These are phyloP conservation scores for Hoplostethus atlanticus DNA, from an alignment of 2,797 vertebrate genomes.

Conservation along the genomic window DNA sequence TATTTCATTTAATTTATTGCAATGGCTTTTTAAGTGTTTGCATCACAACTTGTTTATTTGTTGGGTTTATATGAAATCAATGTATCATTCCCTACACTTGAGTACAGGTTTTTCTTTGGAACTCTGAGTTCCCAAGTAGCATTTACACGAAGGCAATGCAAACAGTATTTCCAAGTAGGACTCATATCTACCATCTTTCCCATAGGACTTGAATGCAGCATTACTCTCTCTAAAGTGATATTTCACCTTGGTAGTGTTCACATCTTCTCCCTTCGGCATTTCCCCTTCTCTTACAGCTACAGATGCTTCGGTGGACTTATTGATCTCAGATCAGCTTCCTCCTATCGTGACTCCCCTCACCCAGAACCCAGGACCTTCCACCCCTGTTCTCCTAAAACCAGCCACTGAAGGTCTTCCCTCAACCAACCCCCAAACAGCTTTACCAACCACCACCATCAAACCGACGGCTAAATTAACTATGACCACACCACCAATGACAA, in stretches of 20 bases:
- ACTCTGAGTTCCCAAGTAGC: no score
- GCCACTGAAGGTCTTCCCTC: neutral
- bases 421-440: constrained; percentile 19
- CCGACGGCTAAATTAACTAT: neutral
- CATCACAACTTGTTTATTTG: no score
- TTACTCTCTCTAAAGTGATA: no score
- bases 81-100: no score
- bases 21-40: no score
- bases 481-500: neutral
- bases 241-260: no score
- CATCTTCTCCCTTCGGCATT: neutral
- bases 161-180: no score
- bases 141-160: no score
- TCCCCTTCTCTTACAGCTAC: constrained; percentile 28
- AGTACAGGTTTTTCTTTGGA: no score
- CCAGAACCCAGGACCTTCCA: constrained; percentile 27
- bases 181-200: no score
- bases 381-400: constrained; percentile 4
- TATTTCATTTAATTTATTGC: no score
- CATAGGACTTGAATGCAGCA: neutral
- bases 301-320: constrained; percentile 42
- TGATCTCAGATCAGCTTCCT: constrained; percentile 42
- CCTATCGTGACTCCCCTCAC: neutral
- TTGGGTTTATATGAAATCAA: no score
- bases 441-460: constrained; percentile 22